These are phyloP conservation scores for Mythimna impura DNA, from an alignment of 2,888 invertebrate species.

Conservation along the genomic window DNA sequence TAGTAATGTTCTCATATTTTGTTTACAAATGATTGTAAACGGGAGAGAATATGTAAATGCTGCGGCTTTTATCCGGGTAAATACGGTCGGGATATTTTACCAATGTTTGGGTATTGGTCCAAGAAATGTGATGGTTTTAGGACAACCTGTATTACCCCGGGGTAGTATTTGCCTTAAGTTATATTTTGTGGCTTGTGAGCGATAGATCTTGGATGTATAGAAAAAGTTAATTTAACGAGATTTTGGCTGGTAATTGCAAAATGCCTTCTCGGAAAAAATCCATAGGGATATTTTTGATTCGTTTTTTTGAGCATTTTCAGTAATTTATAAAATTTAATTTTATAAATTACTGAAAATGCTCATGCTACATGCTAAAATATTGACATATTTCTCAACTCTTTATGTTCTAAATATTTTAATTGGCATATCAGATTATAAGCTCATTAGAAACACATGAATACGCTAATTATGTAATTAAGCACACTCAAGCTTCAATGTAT, in stretches of 20 bases:
- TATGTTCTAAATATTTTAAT: background rate
- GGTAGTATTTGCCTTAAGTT: constrained; percentile 23
- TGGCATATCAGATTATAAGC: background rate
- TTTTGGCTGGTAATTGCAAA: background rate
- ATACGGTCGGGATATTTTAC: constrained; percentile 39
- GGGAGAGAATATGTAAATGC: constrained; percentile 54
- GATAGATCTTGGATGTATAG: background rate
- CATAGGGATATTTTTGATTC: no score
- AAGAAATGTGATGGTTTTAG: constrained; percentile 48
- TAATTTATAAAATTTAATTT: no score
- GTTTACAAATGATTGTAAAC: constrained; percentile 61
- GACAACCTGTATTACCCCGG: constrained; percentile 32
- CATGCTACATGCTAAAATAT: background rate
- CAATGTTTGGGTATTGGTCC: constrained; percentile 37
- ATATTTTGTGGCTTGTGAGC: constrained; percentile 8
- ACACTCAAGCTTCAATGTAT: constrained; percentile 4
- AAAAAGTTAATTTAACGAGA: background rate
- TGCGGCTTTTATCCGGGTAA: constrained; percentile 33
- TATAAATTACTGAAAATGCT: no score
- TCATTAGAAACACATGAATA: background rate
- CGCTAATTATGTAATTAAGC: background rate
- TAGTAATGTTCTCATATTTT: constrained; percentile 46
- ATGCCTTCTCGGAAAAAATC: background rate
- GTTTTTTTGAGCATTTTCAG: no score
- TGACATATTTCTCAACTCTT: background rate